Percentiles rank a stretch among this genome's conserved stretches.
phyloP scores from a whole-genome alignment of 2,113 vertebrate species.

The Actenoides hombroni region DNA sequence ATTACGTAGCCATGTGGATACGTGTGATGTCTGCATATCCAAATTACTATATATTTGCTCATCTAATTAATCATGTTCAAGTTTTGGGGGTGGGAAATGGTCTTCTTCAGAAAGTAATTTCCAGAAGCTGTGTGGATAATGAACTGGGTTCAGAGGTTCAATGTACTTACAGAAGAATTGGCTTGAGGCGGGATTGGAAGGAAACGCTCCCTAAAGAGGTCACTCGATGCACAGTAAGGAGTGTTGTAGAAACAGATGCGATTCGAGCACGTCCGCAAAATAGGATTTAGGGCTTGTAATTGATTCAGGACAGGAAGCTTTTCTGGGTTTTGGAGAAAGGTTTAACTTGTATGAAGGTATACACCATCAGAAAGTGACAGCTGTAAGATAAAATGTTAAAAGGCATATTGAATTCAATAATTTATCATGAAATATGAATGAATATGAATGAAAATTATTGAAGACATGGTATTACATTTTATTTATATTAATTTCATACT shows the following conservation, averaged over 20 bases:
- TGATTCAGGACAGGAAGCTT: neutral
- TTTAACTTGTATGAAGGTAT: neutral
- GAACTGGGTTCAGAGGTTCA: neutral
- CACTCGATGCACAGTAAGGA: neutral
- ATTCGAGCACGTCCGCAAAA: neutral
- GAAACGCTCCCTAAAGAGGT: neutral
- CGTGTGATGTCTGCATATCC: neutral
- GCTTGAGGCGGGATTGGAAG: neutral
- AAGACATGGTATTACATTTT: neutral
- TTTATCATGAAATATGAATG: neutral
- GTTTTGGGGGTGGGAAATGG: neutral
- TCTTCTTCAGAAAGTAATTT: neutral
- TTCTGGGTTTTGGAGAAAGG: neutral
- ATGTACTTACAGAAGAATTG: neutral
- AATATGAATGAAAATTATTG: neutral
- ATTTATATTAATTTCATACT: neutral
- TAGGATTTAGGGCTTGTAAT: neutral
- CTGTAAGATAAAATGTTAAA: neutral
- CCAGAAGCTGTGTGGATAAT: neutral
- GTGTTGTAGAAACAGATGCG: neutral
- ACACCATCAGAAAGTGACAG: neutral
- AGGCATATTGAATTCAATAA: neutral
- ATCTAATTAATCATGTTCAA: neutral
- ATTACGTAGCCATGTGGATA: neutral
- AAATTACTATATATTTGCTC: neutral